Base-by-base conservation (phyloP, 35 echinoderm and acorn worm genomes). In the Eucidaris tribuloides region DNA sequence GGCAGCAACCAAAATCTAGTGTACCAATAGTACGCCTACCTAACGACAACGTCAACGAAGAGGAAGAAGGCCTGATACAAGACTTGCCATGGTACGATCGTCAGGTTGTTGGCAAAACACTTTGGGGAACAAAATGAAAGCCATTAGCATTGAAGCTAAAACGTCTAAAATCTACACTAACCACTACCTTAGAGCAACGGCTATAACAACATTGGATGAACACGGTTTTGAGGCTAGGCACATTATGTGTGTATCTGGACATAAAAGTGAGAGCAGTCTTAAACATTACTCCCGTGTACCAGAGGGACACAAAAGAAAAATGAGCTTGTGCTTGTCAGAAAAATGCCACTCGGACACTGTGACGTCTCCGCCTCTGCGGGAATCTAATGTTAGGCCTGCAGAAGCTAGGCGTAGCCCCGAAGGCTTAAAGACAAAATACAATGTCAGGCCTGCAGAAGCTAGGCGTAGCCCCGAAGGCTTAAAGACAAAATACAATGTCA, bases 91-190 rank as follows among this genome's bases (percentile, higher is more conserved):
- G 84, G 46, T 87, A 87, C 22, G 3, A 22, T 37, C 52, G 5
- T 23, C 70, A 13, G 48, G 48, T 52, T 52, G 1, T 78, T 3
- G 84, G 45, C 0, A 54, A 32, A 81, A 88, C 59, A 83, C 87
- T 20, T 41, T 89, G 19, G 79, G 79, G n/a, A 65, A 59, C 52
- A 89, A 83, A 60, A 77, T 89, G 87, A 89, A 89, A 46, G 77
- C 19, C 40, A 83, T 89, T 32, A 72, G 60, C 28, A 65, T 31
- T 28, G 25, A 44, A 71, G 60, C 87, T 17, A 45, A 81, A 42
- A 83, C 79, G 18, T 89, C 62, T 19, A 64, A 57, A 64, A 44
- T 58, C 20, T 83, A 89, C 79, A 89, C 87, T 25, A 89, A 89
- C 29, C 87, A 89, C 49, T 82, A 62, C 66, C 63, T 89, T 7